phyloP scores from a whole-genome alignment of 92 coral and sea anemone genomes.

The Zoanthus sociatus region DNA sequence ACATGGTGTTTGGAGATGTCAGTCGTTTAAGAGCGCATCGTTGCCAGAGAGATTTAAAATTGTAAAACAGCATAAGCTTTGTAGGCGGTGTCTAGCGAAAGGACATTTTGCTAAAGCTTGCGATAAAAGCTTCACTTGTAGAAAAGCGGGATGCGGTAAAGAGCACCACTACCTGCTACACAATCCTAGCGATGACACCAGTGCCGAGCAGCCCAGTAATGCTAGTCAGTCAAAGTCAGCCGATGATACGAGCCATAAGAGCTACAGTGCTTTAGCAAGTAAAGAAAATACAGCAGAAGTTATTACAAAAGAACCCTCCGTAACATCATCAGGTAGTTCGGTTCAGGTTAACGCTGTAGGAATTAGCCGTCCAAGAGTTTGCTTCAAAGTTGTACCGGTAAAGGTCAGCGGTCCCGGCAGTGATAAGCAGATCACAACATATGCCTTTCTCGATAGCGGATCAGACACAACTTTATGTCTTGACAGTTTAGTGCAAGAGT shows the following conservation, averaged over 20 bases:
- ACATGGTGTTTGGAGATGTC: too few species aligned
- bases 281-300: neutral
- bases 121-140: neutral
- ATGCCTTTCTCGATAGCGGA: conserved; percentile 75
- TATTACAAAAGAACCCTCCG: conserved; percentile 26
- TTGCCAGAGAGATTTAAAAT: too few species aligned
- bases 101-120: conserved; percentile 24
- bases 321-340: conserved; percentile 39
- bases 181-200: neutral
- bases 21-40: too few species aligned
- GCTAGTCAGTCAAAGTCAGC: neutral
- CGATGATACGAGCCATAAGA: neutral
- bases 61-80: too few species aligned
- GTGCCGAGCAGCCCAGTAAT: neutral
- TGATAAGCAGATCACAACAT: conserved; percentile 59
- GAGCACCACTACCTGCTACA: conserved; percentile 30
- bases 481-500: conserved; percentile 57
- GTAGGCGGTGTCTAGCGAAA: too few species aligned
- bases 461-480: conserved; percentile 77
- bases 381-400: conserved; percentile 77
- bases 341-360: conserved; percentile 46
- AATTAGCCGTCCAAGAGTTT: conserved; percentile 63
- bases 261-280: conserved; percentile 7
- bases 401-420: conserved; percentile 57
- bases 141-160: conserved; percentile 22